Evolutionary conservation across 2,888 invertebrate genomes (phyloP), one percentile per base, ranked within the genome.

Genomic region (Reticulitermes lucifugus): DNA sequence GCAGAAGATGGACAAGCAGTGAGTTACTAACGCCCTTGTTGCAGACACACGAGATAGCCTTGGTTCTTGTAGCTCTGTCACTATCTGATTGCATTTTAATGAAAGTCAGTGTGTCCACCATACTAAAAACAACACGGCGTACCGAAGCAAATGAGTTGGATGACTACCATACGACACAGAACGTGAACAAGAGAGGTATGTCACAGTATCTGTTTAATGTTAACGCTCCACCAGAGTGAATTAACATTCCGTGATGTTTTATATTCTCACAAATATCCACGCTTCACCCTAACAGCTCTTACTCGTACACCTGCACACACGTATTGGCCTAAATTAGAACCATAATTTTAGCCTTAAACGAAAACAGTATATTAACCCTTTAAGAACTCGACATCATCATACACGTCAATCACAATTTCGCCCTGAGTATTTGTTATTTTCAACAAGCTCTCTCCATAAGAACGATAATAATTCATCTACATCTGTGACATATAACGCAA

Each of bases 41-140:
- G n/a, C 46, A 22, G 21, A 12, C n/a, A 43, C 7, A n/a, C n/a
- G n/a, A 51, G 51, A 25, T 43, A 9, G 60, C n/a, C 21, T 22
- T 35, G 21, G 80, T 25, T 80, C 80, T 80, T 80, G 60, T 60
- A 80, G 59, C 59, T 41, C 60, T 29, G 46, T 46, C 65, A 41
- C 81, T 81, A 81, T 81, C 81, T 81, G 81, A 81, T 81, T 81
- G 81, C 81, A 81, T 81, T 81, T 81, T 81, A 81, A 81, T 81
- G 81, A 81, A 81, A 81, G 65, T 81, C 46, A 41, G 65, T 81
- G 60, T 46, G 70, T 2, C 43, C 70, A 65, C 43, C 14, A 18
- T 25, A 70, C 70, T 43, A 70, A 81, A 81, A 81, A 60, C 77
- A 77, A 43, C 77, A 46, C 35, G 77, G 51, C 46, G 43, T 77